phyloP scores from a whole-genome alignment of 2,888 invertebrate species.

The Nemotelus nigrinus region DNA sequence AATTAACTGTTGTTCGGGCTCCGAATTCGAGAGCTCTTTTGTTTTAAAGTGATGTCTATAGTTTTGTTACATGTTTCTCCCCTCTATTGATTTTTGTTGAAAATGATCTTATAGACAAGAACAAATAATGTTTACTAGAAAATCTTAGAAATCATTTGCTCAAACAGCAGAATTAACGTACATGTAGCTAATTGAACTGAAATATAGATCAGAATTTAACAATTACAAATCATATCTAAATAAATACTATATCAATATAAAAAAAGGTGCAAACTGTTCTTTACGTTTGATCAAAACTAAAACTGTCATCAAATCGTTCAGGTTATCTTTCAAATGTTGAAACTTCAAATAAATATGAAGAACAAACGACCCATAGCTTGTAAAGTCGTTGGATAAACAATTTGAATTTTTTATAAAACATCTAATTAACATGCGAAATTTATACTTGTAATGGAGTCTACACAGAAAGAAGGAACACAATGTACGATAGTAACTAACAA shows the following conservation, averaged over 20 bases:
- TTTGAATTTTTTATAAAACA: background rate
- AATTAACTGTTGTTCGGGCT: background rate
- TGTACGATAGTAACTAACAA: constrained; percentile 7
- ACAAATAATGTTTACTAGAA: background rate
- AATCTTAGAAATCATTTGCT: background rate
- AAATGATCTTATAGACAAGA: background rate
- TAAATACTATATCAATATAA: no score
- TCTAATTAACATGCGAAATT: no score
- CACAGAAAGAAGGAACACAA: background rate
- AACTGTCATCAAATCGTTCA: no score
- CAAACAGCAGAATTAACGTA: background rate
- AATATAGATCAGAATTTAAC: no score
- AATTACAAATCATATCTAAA: no score
- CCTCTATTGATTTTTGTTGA: background rate
- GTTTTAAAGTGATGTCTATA: constrained; percentile 3
- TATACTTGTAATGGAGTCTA: background rate
- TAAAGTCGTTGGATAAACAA: background rate
- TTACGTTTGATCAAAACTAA: no score
- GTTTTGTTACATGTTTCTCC: background rate
- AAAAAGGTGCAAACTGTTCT: no score
- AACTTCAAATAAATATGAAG: background rate
- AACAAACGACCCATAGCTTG: background rate
- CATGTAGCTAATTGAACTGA: background rate
- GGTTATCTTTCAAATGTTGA: background rate
- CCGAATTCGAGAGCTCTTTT: background rate